A percentile compares a stretch with the other conserved stretches of the same genome.
Conservation (phyloP, 2,888 invertebrate species). For the Agrochola lota region DNA sequence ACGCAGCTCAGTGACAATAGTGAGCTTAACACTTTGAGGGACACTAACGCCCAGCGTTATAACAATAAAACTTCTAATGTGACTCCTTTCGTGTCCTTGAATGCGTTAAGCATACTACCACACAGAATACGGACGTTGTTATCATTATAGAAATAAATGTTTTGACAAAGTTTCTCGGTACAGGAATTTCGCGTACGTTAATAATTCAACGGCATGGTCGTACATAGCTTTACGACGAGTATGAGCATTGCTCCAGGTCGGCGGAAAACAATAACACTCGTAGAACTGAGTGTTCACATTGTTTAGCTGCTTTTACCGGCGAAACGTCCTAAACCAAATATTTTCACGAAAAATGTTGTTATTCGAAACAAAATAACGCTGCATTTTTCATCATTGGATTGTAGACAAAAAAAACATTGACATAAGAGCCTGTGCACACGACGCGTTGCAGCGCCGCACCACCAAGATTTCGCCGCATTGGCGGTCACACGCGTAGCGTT, state of each 20-base stretch:
- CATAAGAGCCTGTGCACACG: too few species aligned
- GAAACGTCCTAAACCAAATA: slow-evolving; percentile 27
- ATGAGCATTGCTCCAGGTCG: slow-evolving; percentile 53
- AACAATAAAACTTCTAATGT: too few species aligned
- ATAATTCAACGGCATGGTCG: slow-evolving; percentile 36
- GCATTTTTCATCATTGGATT: slow-evolving; percentile 11
- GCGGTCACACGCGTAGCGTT: too few species aligned
- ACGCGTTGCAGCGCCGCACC: too few species aligned
- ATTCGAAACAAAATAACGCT: slow-evolving; percentile 14
- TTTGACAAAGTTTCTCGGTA: slow-evolving; percentile 22
- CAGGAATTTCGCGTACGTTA: slow-evolving; percentile 38
- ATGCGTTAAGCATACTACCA: neutral
- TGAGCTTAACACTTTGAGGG: neutral
- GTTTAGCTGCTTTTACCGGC: slow-evolving; percentile 45
- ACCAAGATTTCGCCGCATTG: too few species aligned
- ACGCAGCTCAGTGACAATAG: slow-evolving; percentile 15
- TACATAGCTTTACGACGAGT: slow-evolving; percentile 21
- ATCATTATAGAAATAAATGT: slow-evolving; percentile 24
- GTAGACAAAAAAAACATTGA: neutral
- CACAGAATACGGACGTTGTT: slow-evolving; percentile 4
- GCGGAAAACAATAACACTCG: slow-evolving; percentile 54
- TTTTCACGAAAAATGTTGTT: slow-evolving; percentile 43
- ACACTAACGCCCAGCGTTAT: too few species aligned
- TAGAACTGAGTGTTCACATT: slow-evolving; percentile 50
- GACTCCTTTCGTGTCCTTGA: too few species aligned